Conservation (phyloP, 2,888 invertebrate species). For the Holacanthella duospinosa region DNA sequence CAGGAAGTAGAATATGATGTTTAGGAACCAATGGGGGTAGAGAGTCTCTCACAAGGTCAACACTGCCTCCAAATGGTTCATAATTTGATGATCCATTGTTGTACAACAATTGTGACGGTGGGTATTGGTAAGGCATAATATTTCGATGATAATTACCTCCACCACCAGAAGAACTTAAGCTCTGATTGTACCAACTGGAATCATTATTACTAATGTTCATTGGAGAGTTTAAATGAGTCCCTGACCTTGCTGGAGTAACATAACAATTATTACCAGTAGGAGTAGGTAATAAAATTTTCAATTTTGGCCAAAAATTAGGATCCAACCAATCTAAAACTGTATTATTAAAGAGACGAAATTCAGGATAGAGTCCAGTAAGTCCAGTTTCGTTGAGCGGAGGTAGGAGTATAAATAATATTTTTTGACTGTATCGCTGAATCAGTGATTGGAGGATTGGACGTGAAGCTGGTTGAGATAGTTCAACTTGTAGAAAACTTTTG, state of each 20-base stretch:
- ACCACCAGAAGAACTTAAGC: neutral
- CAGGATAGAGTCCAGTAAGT: neutral
- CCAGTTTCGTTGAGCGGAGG: conserved; percentile 1
- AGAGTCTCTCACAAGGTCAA: too few relatives aligned
- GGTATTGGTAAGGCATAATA: neutral
- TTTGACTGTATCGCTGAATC: neutral
- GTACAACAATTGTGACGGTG: neutral
- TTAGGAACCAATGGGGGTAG: neutral
- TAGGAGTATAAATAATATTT: conserved; percentile 5
- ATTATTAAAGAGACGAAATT: neutral
- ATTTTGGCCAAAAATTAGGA: conserved; percentile 8
- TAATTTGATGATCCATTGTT: too few relatives aligned
- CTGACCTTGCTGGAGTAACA: neutral
- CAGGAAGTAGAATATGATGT: neutral
- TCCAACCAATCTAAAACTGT: conserved; percentile 1
- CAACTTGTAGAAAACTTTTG: conserved; percentile 72
- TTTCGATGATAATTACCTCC: neutral
- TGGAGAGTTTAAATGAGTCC: neutral
- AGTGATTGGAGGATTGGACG: conserved; percentile 54
- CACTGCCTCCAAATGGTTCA: too few relatives aligned
- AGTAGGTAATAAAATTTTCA: neutral
- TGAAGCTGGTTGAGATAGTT: conserved; percentile 80
- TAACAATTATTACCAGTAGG: neutral
- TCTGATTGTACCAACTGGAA: conserved; percentile 4
- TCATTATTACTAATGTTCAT: too few relatives aligned